Evolutionary conservation across 2,113 vertebrate genomes (phyloP), one percentile per base, ranked within the genome.

Genomic region (Galeopterus variegatus): DNA sequence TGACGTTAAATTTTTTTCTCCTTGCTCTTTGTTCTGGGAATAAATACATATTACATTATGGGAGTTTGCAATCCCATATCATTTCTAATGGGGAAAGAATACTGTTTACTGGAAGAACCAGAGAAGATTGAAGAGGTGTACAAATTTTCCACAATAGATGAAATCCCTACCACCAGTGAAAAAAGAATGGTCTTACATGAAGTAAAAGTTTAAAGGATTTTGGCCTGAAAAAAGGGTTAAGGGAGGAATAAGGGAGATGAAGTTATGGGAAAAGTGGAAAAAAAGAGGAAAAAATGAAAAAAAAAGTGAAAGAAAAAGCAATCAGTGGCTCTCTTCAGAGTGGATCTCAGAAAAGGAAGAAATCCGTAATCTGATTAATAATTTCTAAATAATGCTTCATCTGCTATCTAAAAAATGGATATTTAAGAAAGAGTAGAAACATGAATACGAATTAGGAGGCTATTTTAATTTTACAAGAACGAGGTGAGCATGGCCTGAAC

Each of bases 311-410:
- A 41, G 41, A 17, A 33, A 65, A 17, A 15, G 0, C 14, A 67
- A 0, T 24, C 19, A 0, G 14, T 5, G 36, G 14, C 23, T 14
- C 7, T 33, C 69, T 23, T 14, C 24, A 31, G 31, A 52, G 7
- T 3, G 4, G 48, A 33, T 19, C 19, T 33, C 31, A 5, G 15
- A 8, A 10, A 14, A n/a, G 33, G 1, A 48, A 41, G 21, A 69
- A 23, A 41, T 9, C 45, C 17, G 2, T 13, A 11, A 18, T 8
- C 1, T 9, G 19, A 4, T 0, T 11, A 4, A 7, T 1, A 12
- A 23, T 60, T 77, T 79, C 82, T 58, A n/a, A 56, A 50, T 14
- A 41, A 33, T 3, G 3, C 4, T 62, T 14, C 21, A n/a, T 4
- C 19, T 12, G 50, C 26, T 54, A 8, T 41, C 41, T 31, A 9